phyloP scores from a whole-genome alignment of 2,888 invertebrate genomes.

The Mylabris sibirica region DNA sequence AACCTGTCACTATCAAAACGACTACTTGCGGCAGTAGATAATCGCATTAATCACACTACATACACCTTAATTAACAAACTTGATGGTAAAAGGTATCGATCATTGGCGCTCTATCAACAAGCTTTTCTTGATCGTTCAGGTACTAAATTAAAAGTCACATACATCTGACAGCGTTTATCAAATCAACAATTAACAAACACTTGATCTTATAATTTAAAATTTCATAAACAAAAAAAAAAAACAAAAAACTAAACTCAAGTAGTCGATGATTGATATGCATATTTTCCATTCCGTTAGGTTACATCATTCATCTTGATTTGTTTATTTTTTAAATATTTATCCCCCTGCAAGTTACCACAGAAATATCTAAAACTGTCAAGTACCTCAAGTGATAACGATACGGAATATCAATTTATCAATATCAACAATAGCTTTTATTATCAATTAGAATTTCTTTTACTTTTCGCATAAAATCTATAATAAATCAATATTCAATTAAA shows the following conservation, averaged over 20 bases:
- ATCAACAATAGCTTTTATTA: slow-evolving; percentile 47
- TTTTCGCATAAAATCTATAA: slow-evolving; percentile 2
- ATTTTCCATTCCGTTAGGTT: slow-evolving; percentile 54
- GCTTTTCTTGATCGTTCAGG: slow-evolving; percentile 49
- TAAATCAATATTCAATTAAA: too few species aligned
- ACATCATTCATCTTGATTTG: slow-evolving; percentile 58
- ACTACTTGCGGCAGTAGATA: slow-evolving; percentile 38
- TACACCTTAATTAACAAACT: slow-evolving; percentile 54
- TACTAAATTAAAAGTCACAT: slow-evolving; percentile 56
- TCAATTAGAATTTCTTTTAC: slow-evolving; percentile 30
- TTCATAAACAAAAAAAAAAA: slow-evolving; percentile 12
- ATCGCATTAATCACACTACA: slow-evolving; percentile 55
- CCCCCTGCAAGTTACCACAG: slow-evolving; percentile 53
- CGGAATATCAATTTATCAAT: slow-evolving; percentile 54
- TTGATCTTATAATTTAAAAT: slow-evolving; percentile 18
- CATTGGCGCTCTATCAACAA: slow-evolving; percentile 28
- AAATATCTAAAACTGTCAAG: slow-evolving; percentile 51
- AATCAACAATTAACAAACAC: slow-evolving; percentile 27
- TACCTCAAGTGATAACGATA: slow-evolving; percentile 48
- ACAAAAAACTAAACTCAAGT: slow-evolving; percentile 15
- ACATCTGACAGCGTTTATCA: slow-evolving; percentile 48
- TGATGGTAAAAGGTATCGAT: slow-evolving; percentile 48
- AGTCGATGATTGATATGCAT: slow-evolving; percentile 46
- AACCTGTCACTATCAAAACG: slow-evolving; percentile 38
- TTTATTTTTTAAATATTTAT: slow-evolving; percentile 56